phyloP scores from a whole-genome alignment of 2,888 invertebrate species.

The Papilio protenor region DNA sequence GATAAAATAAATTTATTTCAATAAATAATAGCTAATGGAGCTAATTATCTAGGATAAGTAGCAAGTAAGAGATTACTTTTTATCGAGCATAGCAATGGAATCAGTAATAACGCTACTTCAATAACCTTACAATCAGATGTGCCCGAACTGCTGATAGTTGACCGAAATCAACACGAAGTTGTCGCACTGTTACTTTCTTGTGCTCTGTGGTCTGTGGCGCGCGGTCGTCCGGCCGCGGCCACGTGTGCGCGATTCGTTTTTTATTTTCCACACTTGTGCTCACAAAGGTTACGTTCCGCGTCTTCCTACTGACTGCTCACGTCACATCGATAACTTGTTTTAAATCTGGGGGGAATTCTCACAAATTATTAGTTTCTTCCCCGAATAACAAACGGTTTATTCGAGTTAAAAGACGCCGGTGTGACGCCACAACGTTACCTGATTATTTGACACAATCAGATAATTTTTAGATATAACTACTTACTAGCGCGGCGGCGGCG shows the following conservation, averaged over 20 bases:
- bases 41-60: background rate
- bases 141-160: background rate
- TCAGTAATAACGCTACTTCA: background rate
- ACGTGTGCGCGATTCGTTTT: conserved; percentile 22
- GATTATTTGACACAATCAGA: background rate
- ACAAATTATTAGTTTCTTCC: background rate
- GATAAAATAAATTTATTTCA: too few relatives aligned
- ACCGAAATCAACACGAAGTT: background rate
- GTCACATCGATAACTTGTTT: background rate
- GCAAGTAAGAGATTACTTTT: background rate
- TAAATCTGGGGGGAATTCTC: background rate
- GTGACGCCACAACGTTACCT: background rate
- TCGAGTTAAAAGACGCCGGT: background rate
- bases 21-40: background rate
- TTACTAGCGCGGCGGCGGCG: too few relatives aligned
- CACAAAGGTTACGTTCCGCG: conserved; percentile 11
- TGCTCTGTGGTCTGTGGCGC: conserved; percentile 11
- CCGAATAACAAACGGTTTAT: background rate
- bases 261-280: conserved; percentile 18
- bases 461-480: background rate
- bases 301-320: background rate
- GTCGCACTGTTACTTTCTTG: background rate
- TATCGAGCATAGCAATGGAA: background rate
- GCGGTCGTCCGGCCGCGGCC: conserved; percentile 19
- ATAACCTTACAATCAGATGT: background rate